These are phyloP conservation scores for Leptothorax acervorum DNA, from an alignment of 2,888 invertebrate species.

Conservation along the genomic window DNA sequence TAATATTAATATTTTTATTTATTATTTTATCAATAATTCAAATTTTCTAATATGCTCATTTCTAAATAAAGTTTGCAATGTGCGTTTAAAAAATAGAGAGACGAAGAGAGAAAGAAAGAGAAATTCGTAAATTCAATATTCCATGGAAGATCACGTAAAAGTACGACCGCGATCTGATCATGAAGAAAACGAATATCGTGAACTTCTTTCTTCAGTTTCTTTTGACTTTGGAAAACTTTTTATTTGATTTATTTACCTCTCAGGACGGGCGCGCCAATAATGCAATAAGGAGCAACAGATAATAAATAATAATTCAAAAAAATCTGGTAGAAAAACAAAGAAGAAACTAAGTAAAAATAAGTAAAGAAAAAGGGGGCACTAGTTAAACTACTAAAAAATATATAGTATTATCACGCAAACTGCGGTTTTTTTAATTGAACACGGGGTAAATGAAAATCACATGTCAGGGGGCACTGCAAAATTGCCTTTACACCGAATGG, in stretches of 20 bases:
- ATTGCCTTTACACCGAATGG: conserved; percentile 7
- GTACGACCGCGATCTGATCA: background rate
- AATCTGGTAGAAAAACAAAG: background rate
- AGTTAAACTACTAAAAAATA: background rate
- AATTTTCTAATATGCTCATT: background rate
- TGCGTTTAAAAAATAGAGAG: background rate
- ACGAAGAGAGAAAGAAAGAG: background rate
- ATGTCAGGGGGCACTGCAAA: background rate
- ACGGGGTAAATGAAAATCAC: background rate
- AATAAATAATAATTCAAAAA: background rate
- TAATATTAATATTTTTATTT: background rate
- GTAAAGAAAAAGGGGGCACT: background rate
- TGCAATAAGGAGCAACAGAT: background rate
- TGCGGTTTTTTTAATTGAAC: background rate
- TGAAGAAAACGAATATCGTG: background rate
- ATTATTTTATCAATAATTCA: background rate
- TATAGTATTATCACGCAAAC: background rate
- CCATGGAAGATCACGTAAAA: background rate
- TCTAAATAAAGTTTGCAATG: background rate
- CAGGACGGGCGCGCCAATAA: background rate
- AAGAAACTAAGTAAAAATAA: background rate
- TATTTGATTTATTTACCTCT: background rate
- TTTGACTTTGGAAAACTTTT: background rate
- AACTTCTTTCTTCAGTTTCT: background rate
- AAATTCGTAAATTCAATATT: background rate